Evolutionary conservation across 2,113 vertebrate species (phyloP).

Genomic region (Aegithalos caudatus): DNA sequence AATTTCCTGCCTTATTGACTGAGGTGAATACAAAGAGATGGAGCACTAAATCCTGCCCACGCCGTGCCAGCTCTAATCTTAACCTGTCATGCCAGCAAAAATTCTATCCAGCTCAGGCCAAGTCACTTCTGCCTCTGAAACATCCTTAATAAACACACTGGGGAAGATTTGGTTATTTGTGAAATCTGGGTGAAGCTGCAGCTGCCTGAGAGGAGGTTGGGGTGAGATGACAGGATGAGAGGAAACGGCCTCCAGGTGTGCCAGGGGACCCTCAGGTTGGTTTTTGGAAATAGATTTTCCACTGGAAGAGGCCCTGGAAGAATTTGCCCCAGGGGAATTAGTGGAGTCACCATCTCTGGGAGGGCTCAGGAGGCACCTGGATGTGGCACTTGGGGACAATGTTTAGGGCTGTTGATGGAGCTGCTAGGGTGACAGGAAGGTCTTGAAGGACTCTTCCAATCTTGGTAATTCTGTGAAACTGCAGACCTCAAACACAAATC

Average conservation of each 20-base stretch:
- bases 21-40: slow-evolving; percentile 29
- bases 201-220: neutral
- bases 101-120: neutral
- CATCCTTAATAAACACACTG: accelerated
- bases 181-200: neutral
- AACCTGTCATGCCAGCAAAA: neutral
- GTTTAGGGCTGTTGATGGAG: neutral
- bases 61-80: neutral
- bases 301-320: too few relatives aligned
- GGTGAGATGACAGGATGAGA: neutral
- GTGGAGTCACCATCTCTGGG: neutral
- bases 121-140: neutral
- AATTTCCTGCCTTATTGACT: slow-evolving; percentile 36
- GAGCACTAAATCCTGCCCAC: slow-evolving; percentile 11
- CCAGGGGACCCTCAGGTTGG: too few relatives aligned
- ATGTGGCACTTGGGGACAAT: neutral
- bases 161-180: neutral
- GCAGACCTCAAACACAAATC: neutral
- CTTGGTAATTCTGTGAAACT: neutral
- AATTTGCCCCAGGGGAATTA: neutral
- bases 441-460: too few relatives aligned
- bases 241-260: accelerated
- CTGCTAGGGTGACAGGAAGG: too few relatives aligned
- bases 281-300: neutral
- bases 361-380: neutral